phyloP scores from a whole-genome alignment of 1,140 invertebrate genomes.

The Tigriopus japonicus region DNA sequence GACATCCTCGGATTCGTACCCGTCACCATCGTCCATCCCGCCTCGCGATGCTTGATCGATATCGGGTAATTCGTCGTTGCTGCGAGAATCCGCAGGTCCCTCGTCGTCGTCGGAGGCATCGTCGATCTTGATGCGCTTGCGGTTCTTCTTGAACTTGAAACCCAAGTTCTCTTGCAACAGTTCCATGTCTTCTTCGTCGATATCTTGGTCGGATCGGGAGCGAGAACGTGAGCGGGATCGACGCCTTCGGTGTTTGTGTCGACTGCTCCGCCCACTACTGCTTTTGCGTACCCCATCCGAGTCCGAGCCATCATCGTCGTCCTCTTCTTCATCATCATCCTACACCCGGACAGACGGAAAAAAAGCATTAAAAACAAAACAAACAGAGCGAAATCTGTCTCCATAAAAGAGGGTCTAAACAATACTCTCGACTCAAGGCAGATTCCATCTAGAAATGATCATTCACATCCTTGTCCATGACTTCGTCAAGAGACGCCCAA shows the following conservation, averaged over 20 bases:
- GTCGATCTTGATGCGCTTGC: conserved; percentile 16
- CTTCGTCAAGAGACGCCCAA: too few species aligned
- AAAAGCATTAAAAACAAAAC: too few species aligned
- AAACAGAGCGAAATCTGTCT: too few species aligned
- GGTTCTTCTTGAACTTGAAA: conserved; percentile 53
- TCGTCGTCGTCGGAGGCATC: conserved; percentile 17
- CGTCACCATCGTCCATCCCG: conserved; percentile 33
- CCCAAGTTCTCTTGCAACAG: conserved; percentile 95
- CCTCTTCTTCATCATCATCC: conserved; percentile 14
- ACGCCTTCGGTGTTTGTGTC: conserved; percentile 16
- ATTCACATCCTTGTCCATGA: too few species aligned
- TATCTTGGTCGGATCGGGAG: conserved; percentile 17
- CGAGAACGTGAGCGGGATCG: conserved; percentile 16
- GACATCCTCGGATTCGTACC: conserved; percentile 38
- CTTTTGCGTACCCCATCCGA: neutral
- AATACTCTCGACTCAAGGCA: too few species aligned
- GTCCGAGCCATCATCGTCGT: conserved; percentile 13
- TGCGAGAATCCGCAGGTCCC: conserved; percentile 16
- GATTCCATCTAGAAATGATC: too few species aligned
- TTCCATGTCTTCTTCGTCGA: conserved; percentile 33
- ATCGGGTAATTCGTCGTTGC: conserved; percentile 53
- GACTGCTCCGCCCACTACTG: conserved; percentile 14
- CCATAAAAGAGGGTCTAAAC: too few species aligned
- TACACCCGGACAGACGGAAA: neutral
- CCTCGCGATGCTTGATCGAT: conserved; percentile 13